A percentile compares a stretch with the other conserved stretches of the same genome.
These are phyloP conservation scores for Campodea augens DNA, from an alignment of 1,140 invertebrate genomes.

Conservation along the genomic window DNA sequence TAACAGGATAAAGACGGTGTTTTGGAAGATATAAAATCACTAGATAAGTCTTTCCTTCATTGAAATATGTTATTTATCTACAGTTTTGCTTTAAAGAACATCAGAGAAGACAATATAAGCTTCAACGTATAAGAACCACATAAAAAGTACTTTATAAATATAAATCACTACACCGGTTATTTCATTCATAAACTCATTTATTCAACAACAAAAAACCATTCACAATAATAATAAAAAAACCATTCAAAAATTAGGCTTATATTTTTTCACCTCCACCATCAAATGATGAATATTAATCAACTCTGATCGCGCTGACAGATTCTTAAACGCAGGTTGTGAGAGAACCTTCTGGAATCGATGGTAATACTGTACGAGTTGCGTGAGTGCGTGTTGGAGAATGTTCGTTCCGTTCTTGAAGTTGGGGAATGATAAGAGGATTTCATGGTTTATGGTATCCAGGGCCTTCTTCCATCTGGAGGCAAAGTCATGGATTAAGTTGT, in stretches of 20 bases:
- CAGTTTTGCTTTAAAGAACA: no score
- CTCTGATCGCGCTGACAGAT: slow-evolving; percentile 56
- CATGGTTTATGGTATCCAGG: slow-evolving; percentile 81
- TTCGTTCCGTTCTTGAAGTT: slow-evolving; percentile 88
- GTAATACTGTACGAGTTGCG: slow-evolving; percentile 93
- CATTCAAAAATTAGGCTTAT: slow-evolving; percentile 69
- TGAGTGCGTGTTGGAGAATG: slow-evolving; percentile 79
- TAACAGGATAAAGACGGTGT: no score
- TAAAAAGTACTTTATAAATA: no score
- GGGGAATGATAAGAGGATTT: slow-evolving; percentile 87
- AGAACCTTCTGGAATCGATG: slow-evolving; percentile 91
- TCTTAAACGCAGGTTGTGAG: slow-evolving; percentile 41
- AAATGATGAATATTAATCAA: slow-evolving; percentile 96
- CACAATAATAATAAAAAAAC: no score
- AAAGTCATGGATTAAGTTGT: slow-evolving; percentile 70
- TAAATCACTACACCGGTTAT: no score
- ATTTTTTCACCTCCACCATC: slow-evolving; percentile 99
- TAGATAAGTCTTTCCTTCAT: no score
- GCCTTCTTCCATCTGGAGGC: slow-evolving; percentile 84
- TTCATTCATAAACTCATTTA: no score
- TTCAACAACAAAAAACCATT: no score
- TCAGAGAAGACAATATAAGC: no score
- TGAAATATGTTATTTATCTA: no score
- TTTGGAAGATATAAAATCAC: no score
- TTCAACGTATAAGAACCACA: no score